Base-by-base conservation (phyloP, 2,888 invertebrate genomes). In the Drosophila kokeensis region DNA sequence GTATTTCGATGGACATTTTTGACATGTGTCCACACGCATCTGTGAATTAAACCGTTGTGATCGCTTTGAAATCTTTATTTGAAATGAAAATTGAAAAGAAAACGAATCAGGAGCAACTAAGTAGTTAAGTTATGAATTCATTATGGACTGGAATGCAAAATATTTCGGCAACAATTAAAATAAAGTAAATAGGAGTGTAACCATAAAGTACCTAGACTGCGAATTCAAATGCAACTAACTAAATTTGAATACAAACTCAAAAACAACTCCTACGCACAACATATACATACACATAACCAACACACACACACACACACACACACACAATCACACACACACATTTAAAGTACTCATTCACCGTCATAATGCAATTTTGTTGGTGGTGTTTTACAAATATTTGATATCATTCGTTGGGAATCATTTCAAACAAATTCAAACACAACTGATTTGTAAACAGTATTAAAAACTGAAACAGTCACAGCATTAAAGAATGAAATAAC, bases 1-100 rank as follows among this genome's bases (percentile, higher is more conserved):
- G 67, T 88, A 89, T 82, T 83, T 81, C 76, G 73, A 83, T 75
- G 83, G 79, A 55, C 82, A 87, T 79, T 81, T 87, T 64, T 69
- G 67, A 88, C 24, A 79, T 70, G 71, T 81, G 85, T 72, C 89
- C 89, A 83, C 68, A 87, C 86, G 79, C 71, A 79, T 91, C 90
- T 90, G 91, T 91, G 91, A 90, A 89, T 68, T 79, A 87, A 91
- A 87, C 89, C 80, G 90, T 91, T 90, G 90, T 90, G 91, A 90
- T 91, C 87, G 87, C 89, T 81, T 90, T 89, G 69, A 82, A 81
- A 72, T 75, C 62, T 90, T 89, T 73, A 79, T 73, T 86, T 86
- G 36, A 30, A 71, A 53, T 42, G 40, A 67, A 64, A 68, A 82
- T 71, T 65, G 58, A 69, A 73, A 61, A 55, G 59, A 49, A 72